A percentile compares a stretch with the other conserved stretches of the same genome.
Evolutionary conservation across 1,140 invertebrate genomes (phyloP).

Genomic region (Tetragnatha versicolor): DNA sequence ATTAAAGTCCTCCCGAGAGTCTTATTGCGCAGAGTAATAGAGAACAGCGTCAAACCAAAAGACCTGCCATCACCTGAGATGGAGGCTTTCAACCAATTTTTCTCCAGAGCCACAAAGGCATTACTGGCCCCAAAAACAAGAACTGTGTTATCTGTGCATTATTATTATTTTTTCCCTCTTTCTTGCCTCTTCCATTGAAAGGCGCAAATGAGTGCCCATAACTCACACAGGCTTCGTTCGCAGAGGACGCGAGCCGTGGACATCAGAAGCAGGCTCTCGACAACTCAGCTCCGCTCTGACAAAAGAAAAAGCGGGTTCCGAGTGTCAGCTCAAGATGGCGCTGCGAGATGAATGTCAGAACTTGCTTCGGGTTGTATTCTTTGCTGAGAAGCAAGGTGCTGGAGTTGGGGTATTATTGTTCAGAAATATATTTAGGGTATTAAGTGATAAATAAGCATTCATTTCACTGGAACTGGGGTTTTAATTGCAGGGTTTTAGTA

Average conservation of each 20-base stretch:
- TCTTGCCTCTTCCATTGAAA: background rate
- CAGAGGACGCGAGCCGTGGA: background rate
- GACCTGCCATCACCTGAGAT: background rate
- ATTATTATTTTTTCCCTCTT: slow-evolving; percentile 15
- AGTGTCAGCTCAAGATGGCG: slow-evolving; percentile 43
- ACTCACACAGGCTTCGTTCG: slow-evolving; percentile 20
- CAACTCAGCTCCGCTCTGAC: slow-evolving; percentile 8
- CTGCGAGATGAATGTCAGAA: slow-evolving; percentile 46
- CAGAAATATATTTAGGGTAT: too few species aligned
- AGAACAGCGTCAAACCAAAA: background rate
- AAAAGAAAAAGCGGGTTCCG: slow-evolving; percentile 36
- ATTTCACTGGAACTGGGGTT: too few species aligned
- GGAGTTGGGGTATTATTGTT: too few species aligned
- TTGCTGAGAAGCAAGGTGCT: background rate
- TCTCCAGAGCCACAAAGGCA: slow-evolving; percentile 24
- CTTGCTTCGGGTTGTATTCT: slow-evolving; percentile 20
- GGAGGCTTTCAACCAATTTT: background rate
- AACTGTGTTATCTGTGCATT: slow-evolving; percentile 22
- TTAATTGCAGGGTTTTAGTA: too few species aligned
- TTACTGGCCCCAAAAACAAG: slow-evolving; percentile 17
- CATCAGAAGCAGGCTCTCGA: slow-evolving; percentile 24
- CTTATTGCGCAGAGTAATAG: too few species aligned
- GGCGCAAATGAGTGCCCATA: slow-evolving; percentile 46
- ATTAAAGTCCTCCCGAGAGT: too few species aligned
- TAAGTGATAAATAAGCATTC: too few species aligned